phyloP scores from a whole-genome alignment of 2,888 invertebrate genomes.

The Mesopsocus fuscifrons region DNA sequence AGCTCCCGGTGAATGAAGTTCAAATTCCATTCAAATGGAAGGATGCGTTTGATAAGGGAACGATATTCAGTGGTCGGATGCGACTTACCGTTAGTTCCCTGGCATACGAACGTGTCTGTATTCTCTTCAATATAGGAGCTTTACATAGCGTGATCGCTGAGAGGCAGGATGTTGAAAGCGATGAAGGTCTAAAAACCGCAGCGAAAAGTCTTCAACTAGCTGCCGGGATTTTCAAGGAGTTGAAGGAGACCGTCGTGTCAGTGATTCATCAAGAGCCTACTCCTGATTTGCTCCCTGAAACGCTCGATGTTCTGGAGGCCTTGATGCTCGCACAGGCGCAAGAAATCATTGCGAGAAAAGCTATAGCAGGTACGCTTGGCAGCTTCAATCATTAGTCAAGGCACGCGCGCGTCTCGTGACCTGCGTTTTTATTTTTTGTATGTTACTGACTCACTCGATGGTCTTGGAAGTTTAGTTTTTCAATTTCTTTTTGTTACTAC shows the following conservation, averaged over 20 bases:
- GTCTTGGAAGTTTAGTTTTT: too few species aligned
- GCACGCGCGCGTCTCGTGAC: too few species aligned
- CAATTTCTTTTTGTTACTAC: slow-evolving; percentile 15
- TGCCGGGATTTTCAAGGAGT: slow-evolving; percentile 70
- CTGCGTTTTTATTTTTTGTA: not conserved
- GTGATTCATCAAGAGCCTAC: slow-evolving; percentile 90
- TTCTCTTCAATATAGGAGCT: slow-evolving; percentile 91
- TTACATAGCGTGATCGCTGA: slow-evolving; percentile 78
- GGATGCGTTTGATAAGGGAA: slow-evolving; percentile 94
- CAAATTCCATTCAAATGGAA: slow-evolving; percentile 98
- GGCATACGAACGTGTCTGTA: slow-evolving; percentile 82
- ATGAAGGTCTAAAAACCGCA: slow-evolving; percentile 83
- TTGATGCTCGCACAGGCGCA: slow-evolving; percentile 97
- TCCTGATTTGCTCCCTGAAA: slow-evolving; percentile 85
- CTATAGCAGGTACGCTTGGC: slow-evolving; percentile 59
- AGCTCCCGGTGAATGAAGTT: slow-evolving; percentile 86
- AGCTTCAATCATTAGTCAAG: too few species aligned
- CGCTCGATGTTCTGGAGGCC: slow-evolving; percentile 63
- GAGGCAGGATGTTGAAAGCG: slow-evolving; percentile 65
- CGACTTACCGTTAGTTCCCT: slow-evolving; percentile 78
- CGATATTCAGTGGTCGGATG: slow-evolving; percentile 79
- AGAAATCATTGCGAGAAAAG: slow-evolving; percentile 91
- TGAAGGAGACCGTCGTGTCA: slow-evolving; percentile 61
- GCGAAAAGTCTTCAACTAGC: slow-evolving; percentile 87
- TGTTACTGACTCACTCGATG: not conserved